Conservation (phyloP, 2,888 invertebrate genomes). For the Barypeithes pellucidus region DNA sequence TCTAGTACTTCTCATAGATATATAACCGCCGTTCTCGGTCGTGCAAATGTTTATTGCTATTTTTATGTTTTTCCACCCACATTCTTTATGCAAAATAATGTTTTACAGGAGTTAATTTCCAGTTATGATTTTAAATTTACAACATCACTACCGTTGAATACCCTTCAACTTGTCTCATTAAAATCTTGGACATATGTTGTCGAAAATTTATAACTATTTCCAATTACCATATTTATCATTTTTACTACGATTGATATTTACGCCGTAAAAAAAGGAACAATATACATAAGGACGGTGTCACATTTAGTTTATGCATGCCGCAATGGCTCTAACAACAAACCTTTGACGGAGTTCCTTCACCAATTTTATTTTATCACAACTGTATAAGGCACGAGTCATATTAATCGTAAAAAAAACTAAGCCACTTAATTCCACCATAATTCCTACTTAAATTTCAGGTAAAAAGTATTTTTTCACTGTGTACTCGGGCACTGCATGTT, state of each 20-base stretch:
- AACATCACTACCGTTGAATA: constrained; percentile 52
- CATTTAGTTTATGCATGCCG: too few species aligned
- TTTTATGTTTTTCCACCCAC: constrained; percentile 25
- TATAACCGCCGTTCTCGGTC: constrained; percentile 18
- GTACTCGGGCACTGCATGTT: constrained; percentile 51
- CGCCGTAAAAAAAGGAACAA: too few species aligned
- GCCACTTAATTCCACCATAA: not conserved
- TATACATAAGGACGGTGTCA: too few species aligned
- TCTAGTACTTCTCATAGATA: too few species aligned
- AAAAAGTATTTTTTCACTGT: constrained; percentile 48
- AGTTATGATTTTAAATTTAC: constrained; percentile 49
- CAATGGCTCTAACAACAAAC: too few species aligned
- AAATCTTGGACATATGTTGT: constrained; percentile 14
- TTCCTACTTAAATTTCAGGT: constrained; percentile 49
- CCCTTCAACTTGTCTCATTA: constrained; percentile 35
- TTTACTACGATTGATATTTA: not conserved
- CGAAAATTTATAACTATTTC: constrained; percentile 28
- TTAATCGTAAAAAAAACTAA: not conserved
- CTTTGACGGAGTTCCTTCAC: too few species aligned
- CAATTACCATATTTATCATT: too few species aligned
- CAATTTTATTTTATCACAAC: too few species aligned
- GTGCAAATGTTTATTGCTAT: constrained; percentile 41
- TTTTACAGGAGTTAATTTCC: constrained; percentile 50
- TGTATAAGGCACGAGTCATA: too few species aligned
- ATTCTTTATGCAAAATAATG: constrained; percentile 44